phyloP scores from a whole-genome alignment of 2,888 invertebrate genomes.

The Punctoribates punctum region DNA sequence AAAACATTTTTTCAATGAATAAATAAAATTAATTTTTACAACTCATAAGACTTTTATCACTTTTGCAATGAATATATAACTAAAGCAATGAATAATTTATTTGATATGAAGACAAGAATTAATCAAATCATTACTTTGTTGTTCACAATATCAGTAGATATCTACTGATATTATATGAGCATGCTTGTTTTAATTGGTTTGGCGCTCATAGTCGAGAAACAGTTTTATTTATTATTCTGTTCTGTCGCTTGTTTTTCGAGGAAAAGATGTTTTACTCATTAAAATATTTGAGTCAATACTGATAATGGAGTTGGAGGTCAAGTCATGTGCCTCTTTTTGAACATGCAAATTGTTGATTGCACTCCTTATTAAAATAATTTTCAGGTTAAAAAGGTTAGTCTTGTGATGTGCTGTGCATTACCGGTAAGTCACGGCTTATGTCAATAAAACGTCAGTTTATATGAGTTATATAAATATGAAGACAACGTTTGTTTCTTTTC shows the following conservation, averaged over 20 bases:
- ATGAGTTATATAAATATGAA: background rate
- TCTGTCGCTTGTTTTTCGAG: too few relatives aligned
- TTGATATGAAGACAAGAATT: background rate
- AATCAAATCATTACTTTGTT: background rate
- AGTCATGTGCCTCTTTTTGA: too few relatives aligned
- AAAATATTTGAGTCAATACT: too few relatives aligned
- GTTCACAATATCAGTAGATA: too few relatives aligned
- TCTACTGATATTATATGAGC: too few relatives aligned
- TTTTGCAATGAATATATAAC: too few relatives aligned
- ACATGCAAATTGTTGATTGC: background rate
- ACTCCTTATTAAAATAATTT: background rate
- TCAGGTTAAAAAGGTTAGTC: background rate
- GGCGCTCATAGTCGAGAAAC: too few relatives aligned
- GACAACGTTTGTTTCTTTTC: background rate
- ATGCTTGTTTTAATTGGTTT: background rate
- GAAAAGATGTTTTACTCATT: background rate
- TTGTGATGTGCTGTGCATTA: background rate
- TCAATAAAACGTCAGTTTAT: background rate
- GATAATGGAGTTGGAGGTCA: too few relatives aligned
- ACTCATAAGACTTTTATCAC: too few relatives aligned
- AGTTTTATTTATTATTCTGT: background rate
- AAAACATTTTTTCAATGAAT: background rate
- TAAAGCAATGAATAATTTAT: background rate
- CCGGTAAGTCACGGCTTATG: conserved; percentile 2
- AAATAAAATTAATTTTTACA: background rate